Conservation (phyloP, 2,797 vertebrate genomes). For the Stomatorhinus walkeri region DNA sequence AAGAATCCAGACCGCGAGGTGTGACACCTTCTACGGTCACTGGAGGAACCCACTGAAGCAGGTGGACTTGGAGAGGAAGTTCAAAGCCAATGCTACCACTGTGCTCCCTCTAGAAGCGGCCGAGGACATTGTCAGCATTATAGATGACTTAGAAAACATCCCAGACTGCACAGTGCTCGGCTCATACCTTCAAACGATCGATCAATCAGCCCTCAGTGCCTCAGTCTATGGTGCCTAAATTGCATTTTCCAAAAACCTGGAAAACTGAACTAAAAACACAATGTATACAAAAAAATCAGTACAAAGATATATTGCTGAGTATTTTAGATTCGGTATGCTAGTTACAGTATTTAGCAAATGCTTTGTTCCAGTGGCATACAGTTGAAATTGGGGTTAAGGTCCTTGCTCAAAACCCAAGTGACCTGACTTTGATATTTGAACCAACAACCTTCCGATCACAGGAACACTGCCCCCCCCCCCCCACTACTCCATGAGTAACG, state of each 20-base stretch:
- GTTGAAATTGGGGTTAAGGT: not conserved
- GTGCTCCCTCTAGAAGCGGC: constrained; percentile 54
- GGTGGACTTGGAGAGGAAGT: constrained; percentile 74
- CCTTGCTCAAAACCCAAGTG: not conserved
- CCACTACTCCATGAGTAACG: not conserved
- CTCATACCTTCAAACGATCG: constrained; percentile 59
- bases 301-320: not conserved
- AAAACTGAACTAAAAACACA: not conserved
- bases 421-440: not conserved
- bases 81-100: constrained; percentile 60
- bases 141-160: constrained; percentile 67
- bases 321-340: not conserved
- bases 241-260: not conserved
- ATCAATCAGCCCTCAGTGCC: not conserved
- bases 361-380: not conserved
- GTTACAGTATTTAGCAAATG: not conserved
- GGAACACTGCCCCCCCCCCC: not conserved
- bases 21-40: constrained; percentile 82
- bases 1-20: constrained; percentile 41
- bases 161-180: constrained; percentile 59
- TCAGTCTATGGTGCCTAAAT: not conserved
- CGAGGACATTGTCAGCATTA: constrained; percentile 60
- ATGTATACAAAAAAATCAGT: not conserved
- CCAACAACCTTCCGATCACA: not conserved
- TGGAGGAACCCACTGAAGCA: constrained; percentile 83